Conservation (phyloP, 2,888 invertebrate genomes). For the Drosophila anomalata region DNA sequence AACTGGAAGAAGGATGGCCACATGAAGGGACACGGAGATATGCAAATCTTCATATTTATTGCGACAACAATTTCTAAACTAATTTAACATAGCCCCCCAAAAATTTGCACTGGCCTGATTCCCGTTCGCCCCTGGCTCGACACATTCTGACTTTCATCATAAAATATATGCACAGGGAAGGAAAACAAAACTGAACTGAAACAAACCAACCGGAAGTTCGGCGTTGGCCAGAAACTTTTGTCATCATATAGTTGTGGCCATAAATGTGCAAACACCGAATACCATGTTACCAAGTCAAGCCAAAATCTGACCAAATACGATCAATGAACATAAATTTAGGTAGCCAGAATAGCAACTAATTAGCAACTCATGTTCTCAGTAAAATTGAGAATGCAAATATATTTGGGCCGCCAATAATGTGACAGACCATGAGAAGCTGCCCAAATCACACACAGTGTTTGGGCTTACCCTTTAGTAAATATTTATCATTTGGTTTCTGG, state of each 20-base stretch:
- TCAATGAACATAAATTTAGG: constrained; percentile 30
- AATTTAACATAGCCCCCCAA: constrained; percentile 59
- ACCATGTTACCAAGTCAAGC: constrained; percentile 36
- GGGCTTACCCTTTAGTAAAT: constrained; percentile 23
- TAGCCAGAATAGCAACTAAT: constrained; percentile 52
- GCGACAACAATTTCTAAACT: constrained; percentile 72
- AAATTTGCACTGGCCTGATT: background rate
- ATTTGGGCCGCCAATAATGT: constrained; percentile 9
- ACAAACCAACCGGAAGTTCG: constrained; percentile 57
- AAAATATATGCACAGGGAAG: constrained; percentile 57
- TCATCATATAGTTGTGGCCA: constrained; percentile 59
- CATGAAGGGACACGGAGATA: constrained; percentile 30
- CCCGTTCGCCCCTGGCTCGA: background rate
- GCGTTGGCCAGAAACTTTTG: constrained; percentile 63
- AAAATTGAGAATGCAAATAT: constrained; percentile 1
- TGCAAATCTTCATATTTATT: constrained; percentile 70
- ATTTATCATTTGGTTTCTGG: constrained; percentile 19
- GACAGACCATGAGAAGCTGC: background rate
- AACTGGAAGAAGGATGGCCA: background rate
- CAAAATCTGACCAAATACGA: constrained; percentile 33
- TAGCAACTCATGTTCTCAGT: constrained; percentile 18
- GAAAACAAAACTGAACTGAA: constrained; percentile 37
- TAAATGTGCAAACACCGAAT: constrained; percentile 60
- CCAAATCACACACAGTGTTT: constrained; percentile 3
- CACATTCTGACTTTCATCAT: constrained; percentile 14